Percentiles rank a stretch among this genome's conserved stretches.
phyloP scores from a whole-genome alignment of 2,797 vertebrate genomes.

The Crypturellus tataupa region DNA sequence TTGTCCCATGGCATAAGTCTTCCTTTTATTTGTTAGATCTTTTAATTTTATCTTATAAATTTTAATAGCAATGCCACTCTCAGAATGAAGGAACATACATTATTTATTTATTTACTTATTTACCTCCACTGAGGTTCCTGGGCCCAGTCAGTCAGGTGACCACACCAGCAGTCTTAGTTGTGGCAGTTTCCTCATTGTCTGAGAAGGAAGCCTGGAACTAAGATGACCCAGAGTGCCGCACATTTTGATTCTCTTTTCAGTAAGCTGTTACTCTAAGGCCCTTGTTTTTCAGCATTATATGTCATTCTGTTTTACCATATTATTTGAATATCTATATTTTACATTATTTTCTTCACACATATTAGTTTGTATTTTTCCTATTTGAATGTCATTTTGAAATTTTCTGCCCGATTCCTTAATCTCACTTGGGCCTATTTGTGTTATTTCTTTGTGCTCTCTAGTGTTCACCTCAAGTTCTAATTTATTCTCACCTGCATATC shows the following conservation, averaged over 20 bases:
- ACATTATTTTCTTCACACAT: slow-evolving; percentile 39
- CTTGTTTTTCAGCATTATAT: neutral
- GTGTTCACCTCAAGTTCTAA: slow-evolving; percentile 68
- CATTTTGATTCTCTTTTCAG: neutral
- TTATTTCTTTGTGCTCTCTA: slow-evolving; percentile 51
- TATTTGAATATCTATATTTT: neutral
- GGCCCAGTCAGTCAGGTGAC: neutral
- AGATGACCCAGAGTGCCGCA: neutral
- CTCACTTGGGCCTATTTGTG: slow-evolving; percentile 49
- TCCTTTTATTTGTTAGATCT: too few species aligned
- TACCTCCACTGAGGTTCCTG: neutral
- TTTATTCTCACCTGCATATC: slow-evolving; percentile 73
- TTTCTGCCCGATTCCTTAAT: slow-evolving; percentile 59
- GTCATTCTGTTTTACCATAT: neutral
- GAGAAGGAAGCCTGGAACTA: neutral
- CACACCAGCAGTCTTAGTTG: neutral
- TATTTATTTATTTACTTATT: neutral
- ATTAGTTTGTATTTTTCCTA: slow-evolving; percentile 54
- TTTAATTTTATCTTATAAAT: too few species aligned
- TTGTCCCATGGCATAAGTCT: neutral
- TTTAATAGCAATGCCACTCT: neutral
- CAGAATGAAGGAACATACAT: neutral
- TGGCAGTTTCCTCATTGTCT: neutral
- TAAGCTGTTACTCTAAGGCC: neutral
- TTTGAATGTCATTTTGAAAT: slow-evolving; percentile 55